Percentiles rank a stretch among this genome's conserved stretches.
Conservation (phyloP, 53 echinoderm and acorn worm species). For the Actinopyga echinites region DNA sequence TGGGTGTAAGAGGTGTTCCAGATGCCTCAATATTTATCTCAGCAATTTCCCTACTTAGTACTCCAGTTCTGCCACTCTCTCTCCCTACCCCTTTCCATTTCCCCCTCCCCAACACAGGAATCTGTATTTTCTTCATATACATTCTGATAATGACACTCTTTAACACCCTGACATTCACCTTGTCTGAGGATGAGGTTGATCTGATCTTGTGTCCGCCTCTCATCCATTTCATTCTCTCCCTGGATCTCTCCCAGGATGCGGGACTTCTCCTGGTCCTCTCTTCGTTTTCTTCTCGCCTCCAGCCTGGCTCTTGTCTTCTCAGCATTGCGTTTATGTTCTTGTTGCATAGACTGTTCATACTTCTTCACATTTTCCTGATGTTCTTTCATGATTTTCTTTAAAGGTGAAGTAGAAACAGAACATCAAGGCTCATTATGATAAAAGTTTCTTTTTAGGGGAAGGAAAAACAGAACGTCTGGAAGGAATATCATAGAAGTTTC, state of each 20-base stretch:
- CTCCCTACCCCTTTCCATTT: neutral
- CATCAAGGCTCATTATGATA: too few relatives aligned
- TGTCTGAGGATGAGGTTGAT: constrained; percentile 84
- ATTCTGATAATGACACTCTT: neutral
- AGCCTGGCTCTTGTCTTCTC: constrained; percentile 71
- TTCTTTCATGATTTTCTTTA: constrained; percentile 85
- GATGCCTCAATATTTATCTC: too few relatives aligned
- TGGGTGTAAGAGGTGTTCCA: too few relatives aligned
- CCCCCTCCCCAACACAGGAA: neutral
- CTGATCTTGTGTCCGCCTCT: constrained; percentile 82
- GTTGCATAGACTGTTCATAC: constrained; percentile 62
- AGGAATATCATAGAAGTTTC: too few relatives aligned
- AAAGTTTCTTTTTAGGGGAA: too few relatives aligned
- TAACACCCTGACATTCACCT: constrained; percentile 40
- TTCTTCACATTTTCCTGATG: constrained; percentile 78
- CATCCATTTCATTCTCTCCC: constrained; percentile 70
- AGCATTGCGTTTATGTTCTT: constrained; percentile 71
- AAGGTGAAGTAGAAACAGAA: neutral
- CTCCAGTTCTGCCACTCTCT: too few relatives aligned
- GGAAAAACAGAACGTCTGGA: too few relatives aligned
- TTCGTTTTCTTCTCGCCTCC: constrained; percentile 76
- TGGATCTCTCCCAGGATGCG: constrained; percentile 64
- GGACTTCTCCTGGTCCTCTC: constrained; percentile 63
- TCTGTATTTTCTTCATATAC: neutral
- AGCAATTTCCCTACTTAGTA: too few relatives aligned